phyloP scores from a whole-genome alignment of 2,888 invertebrate species.

The Lasioglossum pauxillum region DNA sequence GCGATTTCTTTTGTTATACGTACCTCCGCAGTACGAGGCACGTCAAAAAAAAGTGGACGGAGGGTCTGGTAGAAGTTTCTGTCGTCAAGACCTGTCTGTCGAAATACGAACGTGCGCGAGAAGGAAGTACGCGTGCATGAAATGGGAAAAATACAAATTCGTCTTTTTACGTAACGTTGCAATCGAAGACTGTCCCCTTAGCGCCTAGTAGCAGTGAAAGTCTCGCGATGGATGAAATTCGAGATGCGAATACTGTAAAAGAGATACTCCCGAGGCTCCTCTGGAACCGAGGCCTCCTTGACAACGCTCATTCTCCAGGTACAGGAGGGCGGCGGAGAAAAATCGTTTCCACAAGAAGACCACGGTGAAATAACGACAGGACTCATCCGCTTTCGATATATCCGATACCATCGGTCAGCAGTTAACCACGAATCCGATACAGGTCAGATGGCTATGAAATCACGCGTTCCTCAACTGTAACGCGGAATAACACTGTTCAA shows the following conservation, averaged over 20 bases:
- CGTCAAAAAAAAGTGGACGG: not conserved
- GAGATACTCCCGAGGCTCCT: not conserved
- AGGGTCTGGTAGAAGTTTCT: not conserved
- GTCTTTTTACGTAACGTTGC: conserved; percentile 68
- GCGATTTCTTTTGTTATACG: not conserved
- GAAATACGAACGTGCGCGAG: not conserved
- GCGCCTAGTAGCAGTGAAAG: conserved; percentile 66
- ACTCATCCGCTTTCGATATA: conserved; percentile 25
- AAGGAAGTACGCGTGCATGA: conserved; percentile 18
- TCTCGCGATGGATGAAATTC: conserved; percentile 67
- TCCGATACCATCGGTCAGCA: conserved; percentile 19
- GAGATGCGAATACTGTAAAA: conserved; percentile 58
- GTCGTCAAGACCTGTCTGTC: not conserved
- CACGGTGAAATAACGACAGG: not conserved
- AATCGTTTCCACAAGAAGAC: not conserved
- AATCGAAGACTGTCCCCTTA: conserved; percentile 65
- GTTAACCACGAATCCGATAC: conserved; percentile 9
- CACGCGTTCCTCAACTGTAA: not conserved
- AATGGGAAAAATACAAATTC: conserved; percentile 35
- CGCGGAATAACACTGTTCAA: not conserved
- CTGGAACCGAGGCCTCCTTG: not conserved
- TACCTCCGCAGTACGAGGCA: not conserved
- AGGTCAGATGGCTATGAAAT: not conserved
- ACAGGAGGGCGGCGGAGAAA: not conserved
- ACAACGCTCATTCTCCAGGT: not conserved